phyloP scores from a whole-genome alignment of 1,140 invertebrate genomes.

The Rhynchophorus ferrugineus region DNA sequence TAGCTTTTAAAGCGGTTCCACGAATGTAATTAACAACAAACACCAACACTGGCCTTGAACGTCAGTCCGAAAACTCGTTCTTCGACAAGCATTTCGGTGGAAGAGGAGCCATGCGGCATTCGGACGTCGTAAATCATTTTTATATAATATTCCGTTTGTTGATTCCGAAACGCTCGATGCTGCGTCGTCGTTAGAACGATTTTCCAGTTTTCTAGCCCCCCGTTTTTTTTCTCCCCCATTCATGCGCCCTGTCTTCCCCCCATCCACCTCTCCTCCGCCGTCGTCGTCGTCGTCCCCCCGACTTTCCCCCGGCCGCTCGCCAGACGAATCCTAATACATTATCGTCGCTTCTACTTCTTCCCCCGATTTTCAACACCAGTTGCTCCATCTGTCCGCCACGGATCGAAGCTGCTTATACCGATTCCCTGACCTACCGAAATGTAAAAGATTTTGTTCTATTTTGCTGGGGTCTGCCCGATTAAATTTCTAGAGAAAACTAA shows the following conservation, averaged over 20 bases:
- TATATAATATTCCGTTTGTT: too few relatives aligned
- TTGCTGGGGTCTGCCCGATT: background rate
- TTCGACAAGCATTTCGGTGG: slow-evolving; percentile 3
- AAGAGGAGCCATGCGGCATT: too few relatives aligned
- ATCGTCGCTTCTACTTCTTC: background rate
- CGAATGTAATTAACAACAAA: slow-evolving; percentile 5
- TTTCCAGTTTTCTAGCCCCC: too few relatives aligned
- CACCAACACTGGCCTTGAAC: background rate
- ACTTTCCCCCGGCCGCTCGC: slow-evolving; percentile 2
- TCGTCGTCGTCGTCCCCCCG: background rate
- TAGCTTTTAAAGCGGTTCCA: background rate
- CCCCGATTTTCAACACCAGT: slow-evolving; percentile 4
- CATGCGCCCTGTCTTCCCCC: too few relatives aligned
- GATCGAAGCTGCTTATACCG: slow-evolving; percentile 7
- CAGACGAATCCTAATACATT: slow-evolving; percentile 6
- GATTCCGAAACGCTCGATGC: too few relatives aligned
- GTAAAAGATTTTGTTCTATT: slow-evolving; percentile 6
- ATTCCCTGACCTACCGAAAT: slow-evolving; percentile 11
- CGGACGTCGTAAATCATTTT: too few relatives aligned
- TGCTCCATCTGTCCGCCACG: slow-evolving; percentile 7
- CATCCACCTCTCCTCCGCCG: background rate
- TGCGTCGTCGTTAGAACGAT: too few relatives aligned
- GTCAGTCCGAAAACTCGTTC: slow-evolving; percentile 2
- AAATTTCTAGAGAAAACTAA: background rate
- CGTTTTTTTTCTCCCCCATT: too few relatives aligned